Evolutionary conservation across 2,797 vertebrate species (phyloP).

Genomic region (Ceyx erithaca): DNA sequence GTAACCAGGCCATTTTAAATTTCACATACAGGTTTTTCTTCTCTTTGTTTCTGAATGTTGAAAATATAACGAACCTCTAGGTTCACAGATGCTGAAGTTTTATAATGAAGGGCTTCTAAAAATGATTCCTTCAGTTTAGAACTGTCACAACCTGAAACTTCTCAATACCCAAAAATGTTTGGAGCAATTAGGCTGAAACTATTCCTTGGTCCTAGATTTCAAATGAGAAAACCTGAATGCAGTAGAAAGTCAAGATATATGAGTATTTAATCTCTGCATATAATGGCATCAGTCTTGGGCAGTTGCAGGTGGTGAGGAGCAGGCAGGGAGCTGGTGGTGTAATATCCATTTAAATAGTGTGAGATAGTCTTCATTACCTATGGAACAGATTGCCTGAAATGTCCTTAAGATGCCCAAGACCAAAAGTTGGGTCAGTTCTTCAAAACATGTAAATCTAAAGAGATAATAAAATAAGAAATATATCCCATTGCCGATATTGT

Average conservation of each 20-base stretch:
- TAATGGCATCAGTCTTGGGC: background rate
- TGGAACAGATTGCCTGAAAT: background rate
- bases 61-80: conserved; percentile 47
- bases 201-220: background rate
- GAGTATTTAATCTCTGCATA: background rate
- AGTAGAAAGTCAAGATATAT: background rate
- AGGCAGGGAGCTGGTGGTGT: background rate
- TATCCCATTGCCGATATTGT: background rate
- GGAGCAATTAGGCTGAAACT: conserved; percentile 2
- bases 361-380: background rate
- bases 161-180: background rate
- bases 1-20: conserved; percentile 35
- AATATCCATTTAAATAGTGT: background rate
- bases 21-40: conserved; percentile 28
- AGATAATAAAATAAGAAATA: background rate
- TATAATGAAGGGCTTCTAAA: conserved; percentile 25
- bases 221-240: background rate
- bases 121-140: conserved; percentile 8
- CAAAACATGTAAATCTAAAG: background rate
- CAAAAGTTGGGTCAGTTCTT: background rate
- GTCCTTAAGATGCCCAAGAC: background rate
- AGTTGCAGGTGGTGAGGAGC: background rate
- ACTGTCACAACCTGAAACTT: background rate
- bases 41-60: conserved; percentile 27
- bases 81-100: background rate